Percentiles rank a stretch among this genome's conserved stretches.
phyloP scores from a whole-genome alignment of 2,113 vertebrate species.

The Pao palembangensis region DNA sequence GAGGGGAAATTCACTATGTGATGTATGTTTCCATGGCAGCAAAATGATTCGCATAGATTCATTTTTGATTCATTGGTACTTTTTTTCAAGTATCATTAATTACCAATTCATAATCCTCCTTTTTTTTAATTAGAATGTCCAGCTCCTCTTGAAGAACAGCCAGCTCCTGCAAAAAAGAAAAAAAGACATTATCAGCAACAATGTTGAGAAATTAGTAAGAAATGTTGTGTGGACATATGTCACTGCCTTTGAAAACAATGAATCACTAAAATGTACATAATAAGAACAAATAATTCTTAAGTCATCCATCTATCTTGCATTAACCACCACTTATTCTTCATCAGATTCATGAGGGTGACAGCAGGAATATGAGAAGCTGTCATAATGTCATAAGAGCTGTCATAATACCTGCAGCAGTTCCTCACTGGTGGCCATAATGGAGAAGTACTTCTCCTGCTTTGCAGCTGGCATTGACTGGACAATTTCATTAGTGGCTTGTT shows the following conservation, averaged over 20 bases:
- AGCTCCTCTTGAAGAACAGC: conserved; percentile 62
- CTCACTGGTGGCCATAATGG: conserved; percentile 85
- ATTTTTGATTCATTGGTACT: no score
- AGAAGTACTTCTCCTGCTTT: conserved; percentile 84
- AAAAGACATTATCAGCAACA: background rate
- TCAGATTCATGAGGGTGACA: no score
- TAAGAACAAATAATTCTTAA: no score
- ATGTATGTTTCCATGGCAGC: no score
- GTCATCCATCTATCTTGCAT: no score
- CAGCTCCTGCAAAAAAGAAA: conserved; percentile 37
- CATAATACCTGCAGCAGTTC: conserved; percentile 83
- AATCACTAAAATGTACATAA: no score
- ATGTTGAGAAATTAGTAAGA: background rate
- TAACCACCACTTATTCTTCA: no score
- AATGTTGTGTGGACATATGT: no score
- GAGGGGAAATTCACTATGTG: no score
- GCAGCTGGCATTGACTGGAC: conserved; percentile 85
- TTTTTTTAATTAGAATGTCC: conserved; percentile 55
- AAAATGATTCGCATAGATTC: no score
- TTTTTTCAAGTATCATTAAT: conserved; percentile 4
- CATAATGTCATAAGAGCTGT: no score
- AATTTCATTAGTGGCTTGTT: conserved; percentile 82
- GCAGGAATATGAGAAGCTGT: no score
- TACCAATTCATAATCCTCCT: conserved; percentile 59
- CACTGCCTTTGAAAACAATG: background rate